These are phyloP conservation scores for Melanocharis versteri DNA, from an alignment of 2,113 vertebrate genomes.

Conservation along the genomic window DNA sequence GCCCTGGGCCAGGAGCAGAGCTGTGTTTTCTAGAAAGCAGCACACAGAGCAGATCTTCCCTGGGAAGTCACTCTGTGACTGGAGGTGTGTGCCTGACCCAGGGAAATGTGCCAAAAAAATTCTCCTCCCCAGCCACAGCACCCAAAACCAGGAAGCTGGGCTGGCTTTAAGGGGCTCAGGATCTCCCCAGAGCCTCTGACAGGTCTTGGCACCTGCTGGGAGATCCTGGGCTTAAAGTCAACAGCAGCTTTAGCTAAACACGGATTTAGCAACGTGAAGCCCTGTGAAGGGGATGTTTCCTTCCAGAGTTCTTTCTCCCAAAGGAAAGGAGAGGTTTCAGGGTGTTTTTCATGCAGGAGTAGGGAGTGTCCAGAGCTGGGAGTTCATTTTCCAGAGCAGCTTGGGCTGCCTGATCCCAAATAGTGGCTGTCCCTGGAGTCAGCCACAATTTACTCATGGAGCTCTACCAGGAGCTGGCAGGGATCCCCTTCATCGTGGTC, in stretches of 20 bases:
- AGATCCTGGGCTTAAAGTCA: background rate
- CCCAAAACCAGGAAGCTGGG: background rate
- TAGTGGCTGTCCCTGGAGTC: too few relatives aligned
- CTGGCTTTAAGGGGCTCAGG: background rate
- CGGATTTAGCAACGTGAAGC: background rate
- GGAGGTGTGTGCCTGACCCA: background rate
- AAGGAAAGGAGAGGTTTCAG: background rate
- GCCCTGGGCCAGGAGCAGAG: background rate
- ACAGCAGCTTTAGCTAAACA: background rate
- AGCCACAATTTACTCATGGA: background rate
- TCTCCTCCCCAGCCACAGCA: background rate
- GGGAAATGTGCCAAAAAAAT: background rate
- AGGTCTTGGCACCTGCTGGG: background rate
- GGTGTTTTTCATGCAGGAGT: rapidly evolving
- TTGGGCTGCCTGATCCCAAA: background rate
- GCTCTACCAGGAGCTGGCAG: background rate
- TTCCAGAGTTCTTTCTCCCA: background rate
- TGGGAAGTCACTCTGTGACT: background rate
- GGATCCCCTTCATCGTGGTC: rapidly evolving
- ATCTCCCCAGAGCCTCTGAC: background rate
- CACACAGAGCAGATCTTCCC: background rate
- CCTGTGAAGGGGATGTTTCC: background rate
- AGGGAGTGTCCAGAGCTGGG: background rate
- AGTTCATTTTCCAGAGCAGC: rapidly evolving
- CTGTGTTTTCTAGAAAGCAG: background rate